A percentile compares a stretch with the other conserved stretches of the same genome.
Evolutionary conservation across 2,113 vertebrate species (phyloP).

Genomic region (Puffinus mauretanicus): DNA sequence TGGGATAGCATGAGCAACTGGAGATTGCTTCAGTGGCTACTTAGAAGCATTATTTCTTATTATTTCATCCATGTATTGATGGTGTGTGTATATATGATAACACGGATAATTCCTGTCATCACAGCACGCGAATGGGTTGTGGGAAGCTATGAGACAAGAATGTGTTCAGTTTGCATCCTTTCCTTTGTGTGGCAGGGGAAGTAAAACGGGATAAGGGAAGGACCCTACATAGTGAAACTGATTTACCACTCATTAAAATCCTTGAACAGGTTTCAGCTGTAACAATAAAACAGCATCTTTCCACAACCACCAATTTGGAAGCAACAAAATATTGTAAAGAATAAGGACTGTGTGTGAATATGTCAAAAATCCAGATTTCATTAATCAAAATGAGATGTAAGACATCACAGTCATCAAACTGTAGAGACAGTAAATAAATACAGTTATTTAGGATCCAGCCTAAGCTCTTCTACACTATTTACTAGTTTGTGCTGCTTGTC

Average conservation of each 20-base stretch:
- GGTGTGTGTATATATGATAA: neutral
- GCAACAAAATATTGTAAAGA: neutral
- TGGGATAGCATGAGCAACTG: neutral
- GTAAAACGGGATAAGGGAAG: neutral
- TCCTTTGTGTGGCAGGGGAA: neutral
- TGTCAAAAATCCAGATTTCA: neutral
- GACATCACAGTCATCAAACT: neutral
- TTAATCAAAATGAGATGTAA: neutral
- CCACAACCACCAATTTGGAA: neutral
- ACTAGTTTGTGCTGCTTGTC: neutral
- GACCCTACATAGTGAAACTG: neutral
- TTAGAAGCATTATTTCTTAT: neutral
- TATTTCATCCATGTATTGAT: neutral
- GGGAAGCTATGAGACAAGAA: neutral
- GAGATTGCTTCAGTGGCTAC: neutral
- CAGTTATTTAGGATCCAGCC: neutral
- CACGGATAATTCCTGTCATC: neutral
- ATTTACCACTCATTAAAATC: neutral
- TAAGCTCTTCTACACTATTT: neutral
- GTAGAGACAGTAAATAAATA: neutral
- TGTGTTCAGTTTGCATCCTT: neutral
- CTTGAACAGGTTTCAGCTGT: neutral
- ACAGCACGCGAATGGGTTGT: neutral
- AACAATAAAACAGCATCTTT: neutral
- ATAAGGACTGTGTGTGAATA: neutral